Evolutionary conservation across 2,888 invertebrate genomes (phyloP).

Genomic region (Aphodius granarius): DNA sequence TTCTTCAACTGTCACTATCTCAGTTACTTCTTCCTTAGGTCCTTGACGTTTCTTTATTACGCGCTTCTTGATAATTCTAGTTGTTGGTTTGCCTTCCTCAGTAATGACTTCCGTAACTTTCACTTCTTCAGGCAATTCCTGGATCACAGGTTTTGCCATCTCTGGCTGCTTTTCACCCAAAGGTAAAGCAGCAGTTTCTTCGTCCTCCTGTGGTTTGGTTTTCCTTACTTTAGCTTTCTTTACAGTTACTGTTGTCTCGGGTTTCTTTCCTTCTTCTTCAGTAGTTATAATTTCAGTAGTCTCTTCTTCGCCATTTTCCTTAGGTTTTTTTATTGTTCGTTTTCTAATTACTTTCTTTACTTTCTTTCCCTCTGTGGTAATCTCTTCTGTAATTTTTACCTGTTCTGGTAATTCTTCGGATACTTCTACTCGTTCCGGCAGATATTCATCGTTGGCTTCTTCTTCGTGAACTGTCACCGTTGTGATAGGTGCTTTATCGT

Average conservation of each 20-base stretch:
- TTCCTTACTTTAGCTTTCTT: conserved; percentile 47
- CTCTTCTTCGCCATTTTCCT: conserved; percentile 41
- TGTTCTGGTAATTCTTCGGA: conserved; percentile 24
- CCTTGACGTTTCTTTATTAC: conserved; percentile 32
- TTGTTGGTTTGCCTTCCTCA: conserved; percentile 44
- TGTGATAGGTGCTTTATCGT: conserved; percentile 44
- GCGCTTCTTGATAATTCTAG: conserved; percentile 38
- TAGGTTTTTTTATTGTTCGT: conserved; percentile 25
- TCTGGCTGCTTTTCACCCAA: conserved; percentile 22
- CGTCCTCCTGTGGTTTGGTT: conserved; percentile 26
- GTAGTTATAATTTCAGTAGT: conserved; percentile 42
- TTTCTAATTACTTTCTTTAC: conserved; percentile 41
- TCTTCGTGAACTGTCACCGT: conserved; percentile 43
- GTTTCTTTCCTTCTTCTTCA: conserved; percentile 29
- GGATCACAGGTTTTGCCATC: conserved; percentile 32
- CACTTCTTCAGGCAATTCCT: conserved; percentile 33
- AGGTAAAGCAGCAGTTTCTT: conserved; percentile 30
- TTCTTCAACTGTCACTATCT: conserved; percentile 45
- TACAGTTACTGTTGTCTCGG: conserved; percentile 34
- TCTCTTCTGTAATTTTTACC: conserved; percentile 31
- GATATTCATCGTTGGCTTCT: conserved; percentile 27
- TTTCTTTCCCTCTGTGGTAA: conserved; percentile 36
- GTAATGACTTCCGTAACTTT: conserved; percentile 41
- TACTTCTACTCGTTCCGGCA: conserved; percentile 37
- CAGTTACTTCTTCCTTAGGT: conserved; percentile 42